phyloP scores from a whole-genome alignment of 1,140 invertebrate genomes.

The Aricia agestis region DNA sequence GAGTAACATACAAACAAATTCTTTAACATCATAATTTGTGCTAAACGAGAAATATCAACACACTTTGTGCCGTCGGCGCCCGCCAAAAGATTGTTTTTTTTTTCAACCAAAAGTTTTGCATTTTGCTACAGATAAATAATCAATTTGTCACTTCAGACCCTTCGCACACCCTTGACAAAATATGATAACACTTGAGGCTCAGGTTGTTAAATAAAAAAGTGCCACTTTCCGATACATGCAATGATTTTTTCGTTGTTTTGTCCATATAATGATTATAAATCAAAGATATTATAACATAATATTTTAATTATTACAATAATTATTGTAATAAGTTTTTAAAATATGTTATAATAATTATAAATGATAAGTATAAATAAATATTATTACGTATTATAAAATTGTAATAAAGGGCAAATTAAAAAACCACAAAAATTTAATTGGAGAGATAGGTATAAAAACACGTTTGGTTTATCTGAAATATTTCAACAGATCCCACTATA shows the following conservation, averaged over 20 bases:
- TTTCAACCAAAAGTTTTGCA: constrained; percentile 27
- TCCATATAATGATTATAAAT: background rate
- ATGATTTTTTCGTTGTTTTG: background rate
- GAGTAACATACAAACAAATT: constrained; percentile 43
- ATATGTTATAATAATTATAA: too few relatives aligned
- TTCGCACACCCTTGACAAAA: constrained; percentile 62
- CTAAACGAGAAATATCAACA: constrained; percentile 49
- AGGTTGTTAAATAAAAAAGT: constrained; percentile 6
- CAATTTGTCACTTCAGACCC: constrained; percentile 31
- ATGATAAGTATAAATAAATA: too few relatives aligned
- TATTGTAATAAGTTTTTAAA: too few relatives aligned
- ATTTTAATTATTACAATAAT: too few relatives aligned
- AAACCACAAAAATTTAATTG: too few relatives aligned
- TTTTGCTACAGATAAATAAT: constrained; percentile 43
- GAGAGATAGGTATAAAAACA: too few relatives aligned
- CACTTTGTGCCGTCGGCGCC: constrained; percentile 46
- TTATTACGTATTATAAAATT: too few relatives aligned
- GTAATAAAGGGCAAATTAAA: too few relatives aligned
- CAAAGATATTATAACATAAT: too few relatives aligned
- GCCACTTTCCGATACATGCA: background rate
- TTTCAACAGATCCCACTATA: too few relatives aligned
- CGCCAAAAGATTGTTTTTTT: constrained; percentile 48
- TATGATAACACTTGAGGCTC: constrained; percentile 41
- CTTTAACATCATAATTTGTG: constrained; percentile 46
- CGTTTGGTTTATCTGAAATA: too few relatives aligned